phyloP scores from a whole-genome alignment of 2,888 invertebrate species.

The Leptarthrus brevirostris region DNA sequence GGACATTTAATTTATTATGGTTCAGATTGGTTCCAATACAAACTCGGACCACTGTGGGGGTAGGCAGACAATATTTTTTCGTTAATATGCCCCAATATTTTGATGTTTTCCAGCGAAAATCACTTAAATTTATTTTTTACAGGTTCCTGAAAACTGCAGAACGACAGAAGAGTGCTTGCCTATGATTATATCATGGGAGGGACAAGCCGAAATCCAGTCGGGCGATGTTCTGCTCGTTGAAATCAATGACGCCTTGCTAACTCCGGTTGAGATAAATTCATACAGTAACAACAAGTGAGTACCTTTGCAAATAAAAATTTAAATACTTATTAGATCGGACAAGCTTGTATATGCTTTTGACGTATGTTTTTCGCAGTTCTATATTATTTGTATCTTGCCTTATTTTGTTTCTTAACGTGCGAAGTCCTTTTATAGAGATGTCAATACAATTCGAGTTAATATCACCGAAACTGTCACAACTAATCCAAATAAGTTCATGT shows the following conservation, averaged over 20 bases:
- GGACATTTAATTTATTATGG: no score
- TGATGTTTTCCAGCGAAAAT: no score
- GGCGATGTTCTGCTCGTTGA: constrained; percentile 79
- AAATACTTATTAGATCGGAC: not conserved
- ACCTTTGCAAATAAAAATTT: not conserved
- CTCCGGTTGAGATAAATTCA: constrained; percentile 59
- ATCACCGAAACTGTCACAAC: constrained; percentile 15
- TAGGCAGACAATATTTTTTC: no score
- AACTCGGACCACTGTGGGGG: no score
- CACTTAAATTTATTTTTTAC: no score
- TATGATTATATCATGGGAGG: constrained; percentile 75
- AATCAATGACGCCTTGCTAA: constrained; percentile 74
- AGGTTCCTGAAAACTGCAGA: constrained; percentile 65
- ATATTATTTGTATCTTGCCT: not conserved
- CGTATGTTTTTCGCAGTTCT: no score
- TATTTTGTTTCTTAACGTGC: no score
- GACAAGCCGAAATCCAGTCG: constrained; percentile 76
- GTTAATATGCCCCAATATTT: no score
- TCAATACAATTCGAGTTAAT: not conserved
- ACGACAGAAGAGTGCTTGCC: constrained; percentile 70
- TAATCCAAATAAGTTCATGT: constrained; percentile 27
- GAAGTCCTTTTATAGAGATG: no score
- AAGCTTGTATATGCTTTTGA: not conserved
- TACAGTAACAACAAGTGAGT: constrained; percentile 30
- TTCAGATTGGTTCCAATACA: no score